Evolutionary conservation across 2,888 invertebrate genomes (phyloP).

Genomic region (Sepioteuthis lessoniana): DNA sequence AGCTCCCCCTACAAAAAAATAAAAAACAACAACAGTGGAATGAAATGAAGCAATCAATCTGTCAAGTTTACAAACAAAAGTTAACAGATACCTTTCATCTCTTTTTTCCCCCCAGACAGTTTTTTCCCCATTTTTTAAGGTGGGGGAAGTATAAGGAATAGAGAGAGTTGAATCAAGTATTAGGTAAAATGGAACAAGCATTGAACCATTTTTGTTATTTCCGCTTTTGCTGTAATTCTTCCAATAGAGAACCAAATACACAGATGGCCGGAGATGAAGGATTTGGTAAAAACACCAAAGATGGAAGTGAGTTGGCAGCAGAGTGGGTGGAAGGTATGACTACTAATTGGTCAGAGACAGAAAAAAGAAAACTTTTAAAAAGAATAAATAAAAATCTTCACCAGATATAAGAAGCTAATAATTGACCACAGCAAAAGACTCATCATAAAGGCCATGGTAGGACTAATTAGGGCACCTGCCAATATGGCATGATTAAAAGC

Average conservation of each 20-base stretch:
- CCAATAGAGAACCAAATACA: neutral
- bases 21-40: neutral
- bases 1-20: too few relatives aligned
- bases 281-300: neutral
- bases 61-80: neutral
- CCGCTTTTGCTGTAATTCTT: neutral
- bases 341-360: neutral
- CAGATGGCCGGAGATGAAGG: slow-evolving; percentile 9
- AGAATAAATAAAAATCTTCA: neutral
- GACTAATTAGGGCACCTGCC: neutral
- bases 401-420: neutral
- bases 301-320: neutral
- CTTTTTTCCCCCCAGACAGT: neutral
- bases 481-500: slow-evolving; percentile 1
- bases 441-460: neutral
- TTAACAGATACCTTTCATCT: neutral
- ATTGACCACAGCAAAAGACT: slow-evolving; percentile 33
- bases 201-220: neutral
- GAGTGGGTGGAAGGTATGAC: neutral
- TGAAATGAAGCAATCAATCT: neutral
- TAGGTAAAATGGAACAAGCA: neutral
- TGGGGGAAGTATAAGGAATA: neutral
- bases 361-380: neutral
- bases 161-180: neutral
- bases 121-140: neutral